phyloP scores from a whole-genome alignment of 2,888 invertebrate genomes.

The Diarsia brunnea region DNA sequence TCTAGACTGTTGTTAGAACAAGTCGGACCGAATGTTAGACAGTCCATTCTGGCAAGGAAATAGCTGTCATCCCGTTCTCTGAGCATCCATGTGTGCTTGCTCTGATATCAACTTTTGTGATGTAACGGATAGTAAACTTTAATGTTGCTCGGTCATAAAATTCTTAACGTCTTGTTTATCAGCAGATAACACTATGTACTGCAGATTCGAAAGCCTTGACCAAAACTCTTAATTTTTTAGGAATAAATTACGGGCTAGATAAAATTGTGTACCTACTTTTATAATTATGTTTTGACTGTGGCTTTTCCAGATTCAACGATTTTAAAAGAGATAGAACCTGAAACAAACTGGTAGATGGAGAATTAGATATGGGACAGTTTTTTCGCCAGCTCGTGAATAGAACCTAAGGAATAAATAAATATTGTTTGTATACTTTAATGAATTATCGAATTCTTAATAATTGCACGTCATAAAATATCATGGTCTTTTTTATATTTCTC shows the following conservation, averaged over 20 bases:
- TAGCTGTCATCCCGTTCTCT: slow-evolving; percentile 8
- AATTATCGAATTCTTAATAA: too few species aligned
- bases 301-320: not conserved
- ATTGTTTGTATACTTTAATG: not conserved
- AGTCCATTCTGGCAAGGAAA: slow-evolving; percentile 32
- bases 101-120: slow-evolving; percentile 8
- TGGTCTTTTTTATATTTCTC: too few species aligned
- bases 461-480: too few species aligned
- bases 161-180: not conserved
- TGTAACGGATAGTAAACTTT: slow-evolving; percentile 4
- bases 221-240: not conserved
- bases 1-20: slow-evolving; percentile 35
- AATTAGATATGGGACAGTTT: not conserved
- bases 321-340: not conserved
- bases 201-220: not conserved
- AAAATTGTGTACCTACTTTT: not conserved
- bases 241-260: not conserved
- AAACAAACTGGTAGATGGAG: not conserved
- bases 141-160: not conserved
- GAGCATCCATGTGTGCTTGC: slow-evolving; percentile 4
- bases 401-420: not conserved
- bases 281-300: not conserved
- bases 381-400: not conserved
- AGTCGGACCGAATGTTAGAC: not conserved
- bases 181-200: not conserved